phyloP scores from a whole-genome alignment of 1,140 invertebrate genomes.

The Drosophila paulistorum region DNA sequence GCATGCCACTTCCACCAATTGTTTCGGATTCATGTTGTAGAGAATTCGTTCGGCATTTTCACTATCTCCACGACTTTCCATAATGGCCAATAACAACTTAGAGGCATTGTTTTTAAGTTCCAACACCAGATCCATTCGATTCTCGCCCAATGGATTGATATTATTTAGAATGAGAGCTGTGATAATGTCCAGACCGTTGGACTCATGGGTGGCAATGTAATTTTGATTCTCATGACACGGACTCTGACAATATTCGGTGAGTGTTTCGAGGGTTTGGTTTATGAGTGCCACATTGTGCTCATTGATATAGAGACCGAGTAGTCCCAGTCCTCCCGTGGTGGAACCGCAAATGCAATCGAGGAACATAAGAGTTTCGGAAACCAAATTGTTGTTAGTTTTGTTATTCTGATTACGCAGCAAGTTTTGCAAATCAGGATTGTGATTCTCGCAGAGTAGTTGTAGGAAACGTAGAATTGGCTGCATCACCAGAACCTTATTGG shows the following conservation, averaged over 20 bases:
- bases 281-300: constrained; percentile 98
- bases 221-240: constrained; percentile 99
- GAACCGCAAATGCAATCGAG: constrained; percentile 99
- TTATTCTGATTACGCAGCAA: constrained; percentile 97
- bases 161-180: constrained; percentile 98
- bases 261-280: constrained; percentile 98
- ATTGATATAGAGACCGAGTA: constrained; percentile 98
- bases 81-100: constrained; percentile 97
- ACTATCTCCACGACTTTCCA: constrained; percentile 98
- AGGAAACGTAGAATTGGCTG: constrained; percentile 97
- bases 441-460: constrained; percentile 99
- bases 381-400: constrained; percentile 98
- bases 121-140: constrained; percentile 97
- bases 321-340: constrained; percentile 97
- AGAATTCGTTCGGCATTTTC: constrained; percentile 98
- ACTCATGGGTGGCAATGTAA: constrained; percentile 99
- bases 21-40: constrained; percentile 98
- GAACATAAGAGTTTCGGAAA: constrained; percentile 99
- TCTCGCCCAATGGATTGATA: constrained; percentile 97
- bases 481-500: constrained; percentile 96
- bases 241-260: constrained; percentile 99
- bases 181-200: constrained; percentile 99
- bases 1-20: constrained; percentile 96
- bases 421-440: constrained; percentile 98
- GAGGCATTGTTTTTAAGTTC: constrained; percentile 99